These are phyloP conservation scores for Dendrocopos noguchii DNA, from an alignment of 2,113 vertebrate genomes.

Conservation along the genomic window DNA sequence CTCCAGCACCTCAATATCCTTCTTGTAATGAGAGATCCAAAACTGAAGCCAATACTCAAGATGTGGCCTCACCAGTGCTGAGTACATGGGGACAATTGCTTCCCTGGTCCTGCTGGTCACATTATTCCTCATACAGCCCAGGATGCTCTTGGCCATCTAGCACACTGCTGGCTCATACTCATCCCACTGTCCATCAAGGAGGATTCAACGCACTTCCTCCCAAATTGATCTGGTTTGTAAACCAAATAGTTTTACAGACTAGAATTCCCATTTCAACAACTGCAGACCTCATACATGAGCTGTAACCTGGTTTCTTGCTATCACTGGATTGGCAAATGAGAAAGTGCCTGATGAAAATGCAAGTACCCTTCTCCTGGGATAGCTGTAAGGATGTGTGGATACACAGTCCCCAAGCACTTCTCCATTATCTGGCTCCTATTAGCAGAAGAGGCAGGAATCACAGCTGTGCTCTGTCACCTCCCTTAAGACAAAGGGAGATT, in stretches of 20 bases:
- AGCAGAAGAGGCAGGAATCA: constrained; percentile 48
- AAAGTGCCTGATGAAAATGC: constrained; percentile 40
- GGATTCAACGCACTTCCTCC: background rate
- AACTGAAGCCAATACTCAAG: too few relatives aligned
- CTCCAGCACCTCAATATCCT: too few relatives aligned
- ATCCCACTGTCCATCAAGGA: too few relatives aligned
- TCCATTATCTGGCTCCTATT: constrained; percentile 7
- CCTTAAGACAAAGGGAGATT: constrained; percentile 53
- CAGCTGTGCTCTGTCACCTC: constrained; percentile 39
- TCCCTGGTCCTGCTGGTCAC: too few relatives aligned
- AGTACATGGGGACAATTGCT: too few relatives aligned
- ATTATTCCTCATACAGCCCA: too few relatives aligned
- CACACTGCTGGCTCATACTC: too few relatives aligned
- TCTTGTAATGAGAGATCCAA: too few relatives aligned
- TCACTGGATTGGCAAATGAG: background rate
- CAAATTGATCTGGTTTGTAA: background rate
- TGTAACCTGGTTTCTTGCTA: background rate
- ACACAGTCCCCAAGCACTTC: background rate
- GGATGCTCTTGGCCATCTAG: too few relatives aligned
- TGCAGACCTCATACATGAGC: background rate
- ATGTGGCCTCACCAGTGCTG: too few relatives aligned
- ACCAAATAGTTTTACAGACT: background rate
- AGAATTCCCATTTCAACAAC: background rate
- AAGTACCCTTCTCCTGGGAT: constrained; percentile 39
- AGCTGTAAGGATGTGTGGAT: constrained; percentile 15